Evolutionary conservation across 2,888 invertebrate species (phyloP), one percentile per base, ranked within the genome.

Genomic region (Ditula angustiorana): DNA sequence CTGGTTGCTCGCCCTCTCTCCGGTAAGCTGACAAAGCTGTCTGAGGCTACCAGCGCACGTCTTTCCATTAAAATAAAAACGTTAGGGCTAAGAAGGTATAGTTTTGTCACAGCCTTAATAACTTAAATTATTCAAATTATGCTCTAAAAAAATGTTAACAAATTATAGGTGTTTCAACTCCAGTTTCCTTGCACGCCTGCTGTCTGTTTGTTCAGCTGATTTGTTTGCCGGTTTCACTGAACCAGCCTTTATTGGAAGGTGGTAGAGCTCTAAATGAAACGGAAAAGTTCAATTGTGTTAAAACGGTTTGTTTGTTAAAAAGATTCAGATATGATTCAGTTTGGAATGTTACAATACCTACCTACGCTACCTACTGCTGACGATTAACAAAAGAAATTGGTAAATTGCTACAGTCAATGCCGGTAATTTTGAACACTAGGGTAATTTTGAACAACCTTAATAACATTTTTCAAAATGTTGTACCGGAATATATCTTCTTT

Each of bases 241-340:
- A 59, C 8, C 47, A 53, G 59, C 11, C 37, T 19, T 49, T 63
- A 21, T 52, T 16, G 0, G 5, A 1, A 23, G 4, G 53, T 2
- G 1, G 16, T 64, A 53, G 10, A 28, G 58, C 8, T 53, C 23
- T 44, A 11, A 44, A 26, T 2, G 10, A 1, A 19, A 2, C 10
- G 19, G n/a, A n/a, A n/a, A 13, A 26, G 44, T 50, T 26, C 50
- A 47, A 59, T 59, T 64, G 58, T 58, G 52, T 26, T 62, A 57
- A 35, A 28, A 58, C 10, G 28, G 16, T 24, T 5, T 63, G 63
- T 63, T 49, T 56, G 47, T 28, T 49, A 19, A 24, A 62, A 30
- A 30, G 26, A 41, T 56, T 63, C 46, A 59, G 52, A 46, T 47
- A 64, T 64, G 64, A 64, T 58, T 59, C 64, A 64, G 55, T 56